Evolutionary conservation across 2,113 vertebrate genomes (phyloP).

Genomic region (Siniperca chuatsi): DNA sequence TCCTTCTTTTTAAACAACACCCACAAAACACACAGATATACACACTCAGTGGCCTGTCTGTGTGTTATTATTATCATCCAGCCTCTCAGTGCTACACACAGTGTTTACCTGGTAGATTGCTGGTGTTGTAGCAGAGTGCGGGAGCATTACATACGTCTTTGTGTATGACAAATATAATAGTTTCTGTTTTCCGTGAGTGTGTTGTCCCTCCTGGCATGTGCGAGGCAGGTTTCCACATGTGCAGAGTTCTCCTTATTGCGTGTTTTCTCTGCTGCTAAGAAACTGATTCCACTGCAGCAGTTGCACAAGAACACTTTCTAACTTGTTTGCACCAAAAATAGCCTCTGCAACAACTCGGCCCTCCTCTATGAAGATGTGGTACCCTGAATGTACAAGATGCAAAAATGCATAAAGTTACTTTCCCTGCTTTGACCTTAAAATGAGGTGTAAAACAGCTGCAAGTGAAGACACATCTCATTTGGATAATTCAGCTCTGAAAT

Average conservation of each 20-base stretch:
- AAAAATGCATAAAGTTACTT: neutral
- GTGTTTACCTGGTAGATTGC: constrained; percentile 34
- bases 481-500: constrained; percentile 35
- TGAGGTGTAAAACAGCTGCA: constrained; percentile 35
- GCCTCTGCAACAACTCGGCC: neutral
- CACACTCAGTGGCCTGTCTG: neutral
- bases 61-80: constrained; percentile 12
- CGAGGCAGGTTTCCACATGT: constrained; percentile 80
- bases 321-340: neutral
- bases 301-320: neutral
- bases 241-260: constrained; percentile 1
- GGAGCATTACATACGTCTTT: neutral
- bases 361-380: neutral
- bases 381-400: neutral
- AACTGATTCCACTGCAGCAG: constrained; percentile 11
- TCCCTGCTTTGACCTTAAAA: constrained; percentile 12
- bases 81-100: neutral
- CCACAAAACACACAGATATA: neutral
- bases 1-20: neutral
- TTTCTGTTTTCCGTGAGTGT: constrained; percentile 44
- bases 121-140: constrained; percentile 14
- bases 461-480: constrained; percentile 36
- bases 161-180: constrained; percentile 19
- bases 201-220: constrained; percentile 54
- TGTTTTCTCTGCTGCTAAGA: neutral